Percentiles rank a stretch among this genome's conserved stretches.
Conservation (phyloP, 2,888 invertebrate genomes). For the Camponotus fellah region DNA sequence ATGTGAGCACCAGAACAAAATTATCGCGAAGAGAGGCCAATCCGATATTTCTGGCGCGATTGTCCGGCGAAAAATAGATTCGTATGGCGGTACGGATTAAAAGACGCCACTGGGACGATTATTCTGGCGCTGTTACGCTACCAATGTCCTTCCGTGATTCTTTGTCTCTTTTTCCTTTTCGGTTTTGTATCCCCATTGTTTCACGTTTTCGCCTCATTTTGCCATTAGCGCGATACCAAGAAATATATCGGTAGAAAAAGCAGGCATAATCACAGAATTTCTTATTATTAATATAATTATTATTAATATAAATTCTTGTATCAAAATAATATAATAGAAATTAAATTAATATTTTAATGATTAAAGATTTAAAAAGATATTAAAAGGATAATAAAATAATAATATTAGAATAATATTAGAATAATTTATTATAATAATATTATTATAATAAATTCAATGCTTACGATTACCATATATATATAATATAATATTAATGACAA, state of each 20-base stretch:
- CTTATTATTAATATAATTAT: conserved; percentile 1
- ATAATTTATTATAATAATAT: no score
- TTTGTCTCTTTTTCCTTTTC: conserved; percentile 33
- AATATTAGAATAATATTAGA: no score
- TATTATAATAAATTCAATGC: not conserved
- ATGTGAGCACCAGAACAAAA: conserved; percentile 81
- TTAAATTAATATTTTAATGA: not conserved
- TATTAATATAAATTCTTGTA: not conserved
- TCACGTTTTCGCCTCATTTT: not conserved
- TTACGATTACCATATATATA: not conserved
- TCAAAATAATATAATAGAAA: not conserved
- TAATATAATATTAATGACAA: not conserved
- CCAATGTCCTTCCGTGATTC: conserved; percentile 77
- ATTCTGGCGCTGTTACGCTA: conserved; percentile 77
- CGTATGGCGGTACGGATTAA: conserved; percentile 82
- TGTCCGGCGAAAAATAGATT: conserved; percentile 85
- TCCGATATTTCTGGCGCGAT: conserved; percentile 85
- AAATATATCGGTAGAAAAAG: not conserved
- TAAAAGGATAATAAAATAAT: not conserved
- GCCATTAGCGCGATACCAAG: not conserved
- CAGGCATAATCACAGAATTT: not conserved
- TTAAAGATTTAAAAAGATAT: not conserved
- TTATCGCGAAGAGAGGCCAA: conserved; percentile 81
- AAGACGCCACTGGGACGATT: conserved; percentile 81
- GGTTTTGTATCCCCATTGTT: not conserved